Evolutionary conservation across 2,797 vertebrate genomes (phyloP), one percentile per base, ranked within the genome.

Genomic region (Lindbergichthys nudifrons): DNA sequence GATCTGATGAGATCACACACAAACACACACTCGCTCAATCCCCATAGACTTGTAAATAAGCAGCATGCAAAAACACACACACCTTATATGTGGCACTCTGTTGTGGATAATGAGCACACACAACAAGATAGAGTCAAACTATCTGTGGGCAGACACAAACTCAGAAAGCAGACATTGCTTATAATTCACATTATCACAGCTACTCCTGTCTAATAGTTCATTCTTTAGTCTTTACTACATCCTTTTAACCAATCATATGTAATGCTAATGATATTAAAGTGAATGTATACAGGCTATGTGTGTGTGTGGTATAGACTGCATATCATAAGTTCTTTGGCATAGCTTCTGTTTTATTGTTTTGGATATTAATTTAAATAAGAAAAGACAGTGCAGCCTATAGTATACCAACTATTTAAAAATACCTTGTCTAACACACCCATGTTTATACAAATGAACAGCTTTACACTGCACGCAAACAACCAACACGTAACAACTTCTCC

Each of bases 1-100:
- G 77, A 83, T 78, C 77, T 84, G 70, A 90, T 79, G 68, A 84
- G 78, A 88, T 81, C 36, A 47, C 50, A 66, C 21, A 75, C 42
- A 51, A 48, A 65, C 21, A 75, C 42, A 75, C 58, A 14, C 43
- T 53, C 56, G 64, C 61, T 42, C 39, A 32, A 41, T 80, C 77
- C 77, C 70, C 14, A 70, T 13, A 59, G 52, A 69, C 30, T 9
- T 59, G 19, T 11, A 70, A 65, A 70, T 64, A 54, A 81, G 66
- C 11, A 50, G 36, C 62, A 32, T 46, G 26, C 53, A 65, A 61
- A 58, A 3, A 79, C 13, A 51, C 53, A 73, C 51, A 75, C 59
- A 66, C 45, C 59, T 52, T 46, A 80, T 64, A 57, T 69, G 58
- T 64, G 53, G 47, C 70, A 57, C 61, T 77, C 77, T 77, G 45